Evolutionary conservation across 2,888 invertebrate species (phyloP).

Genomic region (Julus scandinavius): DNA sequence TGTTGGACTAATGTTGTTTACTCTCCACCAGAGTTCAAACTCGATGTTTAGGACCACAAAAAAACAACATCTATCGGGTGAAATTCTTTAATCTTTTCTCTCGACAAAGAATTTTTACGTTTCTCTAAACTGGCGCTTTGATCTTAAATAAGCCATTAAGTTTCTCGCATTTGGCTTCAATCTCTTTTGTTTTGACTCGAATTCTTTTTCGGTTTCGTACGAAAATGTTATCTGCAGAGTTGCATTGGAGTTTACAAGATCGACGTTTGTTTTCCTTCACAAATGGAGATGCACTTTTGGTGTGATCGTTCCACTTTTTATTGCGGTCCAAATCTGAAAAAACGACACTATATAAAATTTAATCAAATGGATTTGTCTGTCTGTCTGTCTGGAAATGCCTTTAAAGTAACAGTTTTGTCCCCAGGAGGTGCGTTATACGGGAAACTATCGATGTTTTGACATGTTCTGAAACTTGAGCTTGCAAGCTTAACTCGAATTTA

Average conservation of each 20-base stretch:
- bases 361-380: not conserved
- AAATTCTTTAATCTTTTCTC: constrained; percentile 19
- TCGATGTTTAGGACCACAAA: not conserved
- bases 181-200: not conserved
- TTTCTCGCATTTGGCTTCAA: constrained; percentile 9
- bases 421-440: not conserved
- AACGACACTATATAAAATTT: not conserved
- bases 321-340: not conserved
- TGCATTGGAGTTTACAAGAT: constrained; percentile 9
- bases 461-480: not conserved
- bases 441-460: too few relatives aligned
- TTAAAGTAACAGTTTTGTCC: not conserved
- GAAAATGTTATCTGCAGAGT: not conserved
- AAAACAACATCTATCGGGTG: not conserved
- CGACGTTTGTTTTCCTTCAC: constrained; percentile 20
- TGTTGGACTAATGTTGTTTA: constrained; percentile 19
- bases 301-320: constrained; percentile 13
- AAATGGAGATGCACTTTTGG: not conserved
- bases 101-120: not conserved
- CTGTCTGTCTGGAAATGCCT: not conserved
- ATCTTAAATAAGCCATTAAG: constrained; percentile 42
- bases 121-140: not conserved
- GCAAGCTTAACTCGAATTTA: not conserved
- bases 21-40: constrained; percentile 30
- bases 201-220: constrained; percentile 31